Percentiles rank a stretch among this genome's conserved stretches.
Conservation (phyloP, 2,888 invertebrate genomes). For the Thera obeliscata region DNA sequence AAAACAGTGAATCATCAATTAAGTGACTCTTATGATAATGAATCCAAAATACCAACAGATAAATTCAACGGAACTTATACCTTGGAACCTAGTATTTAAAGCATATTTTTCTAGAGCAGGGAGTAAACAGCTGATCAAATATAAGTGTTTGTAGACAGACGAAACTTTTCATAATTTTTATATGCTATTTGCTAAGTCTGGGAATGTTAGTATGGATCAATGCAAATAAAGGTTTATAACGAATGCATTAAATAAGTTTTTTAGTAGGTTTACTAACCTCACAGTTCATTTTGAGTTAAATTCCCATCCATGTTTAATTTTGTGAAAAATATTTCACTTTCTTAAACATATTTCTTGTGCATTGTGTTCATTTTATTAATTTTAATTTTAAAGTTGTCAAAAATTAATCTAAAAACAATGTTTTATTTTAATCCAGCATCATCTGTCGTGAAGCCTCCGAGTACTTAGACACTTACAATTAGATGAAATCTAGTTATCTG, state of each 20-base stretch:
- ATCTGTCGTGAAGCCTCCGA: no score
- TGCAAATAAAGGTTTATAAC: conserved; percentile 4
- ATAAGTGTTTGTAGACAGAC: conserved; percentile 11
- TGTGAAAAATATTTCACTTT: no score
- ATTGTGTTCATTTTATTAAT: no score
- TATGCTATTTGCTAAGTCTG: conserved; percentile 28
- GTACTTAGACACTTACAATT: no score
- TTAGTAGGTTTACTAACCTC: no score
- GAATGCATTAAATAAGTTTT: neutral
- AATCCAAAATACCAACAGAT: conserved; percentile 19
- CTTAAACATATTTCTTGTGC: no score
- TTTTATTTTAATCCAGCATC: no score
- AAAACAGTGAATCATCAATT: conserved; percentile 17
- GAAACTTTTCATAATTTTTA: conserved; percentile 13
- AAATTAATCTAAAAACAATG: no score
- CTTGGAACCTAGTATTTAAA: conserved; percentile 2
- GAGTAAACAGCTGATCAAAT: conserved; percentile 37
- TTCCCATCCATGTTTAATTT: no score
- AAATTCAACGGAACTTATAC: conserved; percentile 15
- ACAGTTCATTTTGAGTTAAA: no score
- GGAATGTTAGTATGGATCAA: conserved; percentile 26
- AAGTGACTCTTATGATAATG: neutral
- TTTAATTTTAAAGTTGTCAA: no score
- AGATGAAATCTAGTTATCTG: no score
- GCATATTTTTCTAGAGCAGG: conserved; percentile 9